Base-by-base conservation (phyloP, 2,113 vertebrate genomes). In the Nycticryphes semicollaris region DNA sequence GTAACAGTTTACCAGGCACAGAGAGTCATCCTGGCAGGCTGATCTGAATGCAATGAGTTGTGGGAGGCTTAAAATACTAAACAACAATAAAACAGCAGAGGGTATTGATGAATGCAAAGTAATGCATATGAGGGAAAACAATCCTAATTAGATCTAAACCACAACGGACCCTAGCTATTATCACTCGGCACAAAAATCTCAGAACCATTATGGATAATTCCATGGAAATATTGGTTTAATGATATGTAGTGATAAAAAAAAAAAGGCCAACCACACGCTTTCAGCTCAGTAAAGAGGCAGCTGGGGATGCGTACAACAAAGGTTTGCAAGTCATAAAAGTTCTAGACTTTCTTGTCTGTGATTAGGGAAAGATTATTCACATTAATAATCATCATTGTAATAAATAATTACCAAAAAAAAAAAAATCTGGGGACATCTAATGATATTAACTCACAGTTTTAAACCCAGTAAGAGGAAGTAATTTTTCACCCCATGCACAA, bases 91-190 rank as follows among this genome's bases (percentile, higher is more conserved):
- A 92, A 87, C 69, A 94, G 94, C 89, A 91, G 87, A 96, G 94
- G 84, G 73, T 95, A 96, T 87, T 96, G 95, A 94, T 91, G 91
- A 96, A 96, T 94, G 77, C 93, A 94, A 96, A 96, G 77, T 93
- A 93, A 96, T 89, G 84, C 96, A 94, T 96, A 94, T 56, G 87
- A 96, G 93, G 62, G 53, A 82, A 95, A 96, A 94, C 91, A 96
- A 96, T 97, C 95, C 95, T 97, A 96, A 97, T 97, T 97, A 96
- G 89, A 96, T 96, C 95, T 97, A 97, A 96, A 87, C 94, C 96
- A 94, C 95, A 96, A 41, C 5, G 62, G 94, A 82, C 73, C n/a
- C 41, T 12, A 72, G 95, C 77, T 96, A 82, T 96, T 96, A 94
- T 93, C 91, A 79, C 30, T 86, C 45, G 1, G 81, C 57, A 93